Conservation (phyloP, 2,113 vertebrate species). For the Tyto alba region DNA sequence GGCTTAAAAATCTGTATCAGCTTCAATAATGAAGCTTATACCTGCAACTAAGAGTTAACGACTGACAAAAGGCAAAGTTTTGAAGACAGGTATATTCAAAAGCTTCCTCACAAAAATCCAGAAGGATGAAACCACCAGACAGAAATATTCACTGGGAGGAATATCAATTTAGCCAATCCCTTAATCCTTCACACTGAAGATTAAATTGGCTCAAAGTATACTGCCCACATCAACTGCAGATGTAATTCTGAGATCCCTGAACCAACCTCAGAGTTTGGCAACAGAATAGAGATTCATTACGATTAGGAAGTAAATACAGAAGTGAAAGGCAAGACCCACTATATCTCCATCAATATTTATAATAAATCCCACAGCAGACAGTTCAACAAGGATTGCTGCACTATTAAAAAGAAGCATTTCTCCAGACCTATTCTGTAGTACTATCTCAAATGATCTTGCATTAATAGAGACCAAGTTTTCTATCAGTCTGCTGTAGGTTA, state of each 20-base stretch:
- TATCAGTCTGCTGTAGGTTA: background rate
- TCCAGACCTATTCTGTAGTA: background rate
- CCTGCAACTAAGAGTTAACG: background rate
- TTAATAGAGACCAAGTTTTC: background rate
- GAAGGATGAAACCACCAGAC: background rate
- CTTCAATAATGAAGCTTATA: background rate
- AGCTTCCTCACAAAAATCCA: background rate
- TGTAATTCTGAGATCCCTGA: background rate
- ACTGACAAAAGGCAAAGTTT: background rate
- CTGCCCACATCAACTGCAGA: background rate
- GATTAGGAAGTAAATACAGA: background rate
- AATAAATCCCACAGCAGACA: background rate
- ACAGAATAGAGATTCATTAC: background rate
- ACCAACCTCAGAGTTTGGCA: background rate
- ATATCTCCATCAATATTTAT: background rate
- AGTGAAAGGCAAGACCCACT: background rate
- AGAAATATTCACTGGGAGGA: background rate
- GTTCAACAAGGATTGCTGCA: background rate
- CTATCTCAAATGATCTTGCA: background rate
- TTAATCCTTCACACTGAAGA: constrained; percentile 13
- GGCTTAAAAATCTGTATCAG: background rate
- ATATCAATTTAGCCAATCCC: background rate
- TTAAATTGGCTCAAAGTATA: background rate
- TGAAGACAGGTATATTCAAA: background rate
- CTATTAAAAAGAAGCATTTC: background rate